These are phyloP conservation scores for Hybognathus amarus DNA, from an alignment of 2,797 vertebrate species.

Conservation along the genomic window DNA sequence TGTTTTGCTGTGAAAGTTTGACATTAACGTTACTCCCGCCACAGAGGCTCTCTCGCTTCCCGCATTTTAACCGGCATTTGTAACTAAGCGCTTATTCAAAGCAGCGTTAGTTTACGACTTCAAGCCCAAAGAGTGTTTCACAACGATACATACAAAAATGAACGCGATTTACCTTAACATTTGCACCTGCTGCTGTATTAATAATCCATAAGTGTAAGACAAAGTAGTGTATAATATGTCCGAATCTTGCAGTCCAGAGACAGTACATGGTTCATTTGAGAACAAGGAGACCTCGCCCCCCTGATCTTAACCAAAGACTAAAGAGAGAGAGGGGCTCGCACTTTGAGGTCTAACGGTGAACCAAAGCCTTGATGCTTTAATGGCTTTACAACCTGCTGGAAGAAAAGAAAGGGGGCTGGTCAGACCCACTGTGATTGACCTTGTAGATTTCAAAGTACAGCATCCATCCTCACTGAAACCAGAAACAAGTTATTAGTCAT, in stretches of 20 bases:
- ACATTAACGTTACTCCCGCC: slow-evolving; percentile 27
- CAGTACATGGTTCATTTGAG: slow-evolving; percentile 65
- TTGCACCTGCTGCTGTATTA: slow-evolving; percentile 51
- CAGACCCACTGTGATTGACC: slow-evolving; percentile 51
- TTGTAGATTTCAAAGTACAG: slow-evolving; percentile 42
- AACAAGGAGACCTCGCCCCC: slow-evolving; percentile 56
- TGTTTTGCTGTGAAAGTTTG: slow-evolving; percentile 32
- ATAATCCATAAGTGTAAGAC: slow-evolving; percentile 53
- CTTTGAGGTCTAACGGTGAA: slow-evolving; percentile 57
- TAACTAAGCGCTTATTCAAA: slow-evolving; percentile 26
- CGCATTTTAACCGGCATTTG: slow-evolving; percentile 42
- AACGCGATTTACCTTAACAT: slow-evolving; percentile 61
- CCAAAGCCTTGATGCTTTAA: slow-evolving; percentile 59
- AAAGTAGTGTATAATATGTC: slow-evolving; percentile 50
- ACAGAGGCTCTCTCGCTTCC: background rate
- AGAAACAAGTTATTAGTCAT: slow-evolving; percentile 23
- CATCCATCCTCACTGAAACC: slow-evolving; percentile 7
- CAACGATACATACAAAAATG: slow-evolving; percentile 5
- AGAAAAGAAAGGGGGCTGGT: slow-evolving; percentile 55
- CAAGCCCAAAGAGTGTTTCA: slow-evolving; percentile 2
- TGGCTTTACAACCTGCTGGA: slow-evolving; percentile 64
- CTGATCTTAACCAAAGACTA: slow-evolving; percentile 55
- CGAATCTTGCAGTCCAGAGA: slow-evolving; percentile 55
- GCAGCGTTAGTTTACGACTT: slow-evolving; percentile 18
- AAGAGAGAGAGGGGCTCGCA: slow-evolving; percentile 54